Percentiles rank a stretch among this genome's conserved stretches.
These are phyloP conservation scores for Ceraclea dissimilis DNA, from an alignment of 2,888 invertebrate genomes.

Conservation along the genomic window DNA sequence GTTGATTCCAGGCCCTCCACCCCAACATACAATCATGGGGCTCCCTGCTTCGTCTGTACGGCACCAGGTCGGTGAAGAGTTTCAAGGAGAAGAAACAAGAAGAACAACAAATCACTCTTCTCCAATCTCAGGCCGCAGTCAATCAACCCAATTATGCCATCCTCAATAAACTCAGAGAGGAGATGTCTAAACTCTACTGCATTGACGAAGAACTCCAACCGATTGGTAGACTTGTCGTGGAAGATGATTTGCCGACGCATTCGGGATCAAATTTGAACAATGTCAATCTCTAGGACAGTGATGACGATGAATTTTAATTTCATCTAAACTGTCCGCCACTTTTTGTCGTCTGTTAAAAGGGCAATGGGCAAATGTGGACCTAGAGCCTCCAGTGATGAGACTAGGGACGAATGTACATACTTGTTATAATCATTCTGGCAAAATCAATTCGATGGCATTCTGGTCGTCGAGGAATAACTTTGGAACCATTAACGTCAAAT, in stretches of 20 bases:
- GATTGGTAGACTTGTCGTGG: constrained; percentile 45
- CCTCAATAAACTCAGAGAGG: constrained; percentile 71
- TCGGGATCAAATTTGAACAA: constrained; percentile 73
- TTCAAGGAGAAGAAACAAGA: constrained; percentile 88
- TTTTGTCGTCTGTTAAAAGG: not conserved
- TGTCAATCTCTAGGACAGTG: constrained; percentile 59
- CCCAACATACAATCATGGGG: constrained; percentile 95
- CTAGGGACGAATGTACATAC: too few species aligned
- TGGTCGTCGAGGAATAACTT: too few species aligned
- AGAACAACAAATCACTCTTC: constrained; percentile 84
- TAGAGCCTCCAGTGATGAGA: too few species aligned
- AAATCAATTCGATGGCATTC: too few species aligned
- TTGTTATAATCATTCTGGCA: too few species aligned
- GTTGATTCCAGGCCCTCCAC: constrained; percentile 63
- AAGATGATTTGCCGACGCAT: constrained; percentile 57
- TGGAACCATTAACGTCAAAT: too few species aligned
- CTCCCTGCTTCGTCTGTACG: constrained; percentile 85
- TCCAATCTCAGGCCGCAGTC: constrained; percentile 81
- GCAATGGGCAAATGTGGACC: too few species aligned
- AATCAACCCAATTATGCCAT: constrained; percentile 91
- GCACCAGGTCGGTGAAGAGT: constrained; percentile 82
- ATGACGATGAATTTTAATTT: too few species aligned
- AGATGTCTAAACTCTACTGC: constrained; percentile 71
- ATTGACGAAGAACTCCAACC: constrained; percentile 54
- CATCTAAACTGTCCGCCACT: not conserved